phyloP scores from a whole-genome alignment of 2,797 vertebrate species.

The Anguilla marmorata region DNA sequence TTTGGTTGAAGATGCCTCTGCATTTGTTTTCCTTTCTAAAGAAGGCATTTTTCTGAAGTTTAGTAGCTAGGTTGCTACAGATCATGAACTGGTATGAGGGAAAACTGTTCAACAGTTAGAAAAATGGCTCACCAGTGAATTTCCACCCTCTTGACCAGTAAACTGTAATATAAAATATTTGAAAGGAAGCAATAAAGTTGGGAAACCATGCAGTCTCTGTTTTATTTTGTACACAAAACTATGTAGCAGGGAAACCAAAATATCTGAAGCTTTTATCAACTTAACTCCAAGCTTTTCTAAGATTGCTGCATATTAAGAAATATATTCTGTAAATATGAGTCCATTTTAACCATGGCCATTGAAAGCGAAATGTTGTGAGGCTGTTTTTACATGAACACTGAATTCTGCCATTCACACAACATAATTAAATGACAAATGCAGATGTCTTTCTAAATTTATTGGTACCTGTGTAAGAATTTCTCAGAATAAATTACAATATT shows the following conservation, averaged over 20 bases:
- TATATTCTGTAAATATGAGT: not conserved
- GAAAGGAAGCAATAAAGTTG: conserved; percentile 52
- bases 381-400: not conserved
- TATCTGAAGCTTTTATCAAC: not conserved
- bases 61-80: conserved; percentile 58
- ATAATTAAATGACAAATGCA: not conserved
- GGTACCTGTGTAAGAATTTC: not conserved
- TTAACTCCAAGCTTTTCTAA: not conserved
- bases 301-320: not conserved
- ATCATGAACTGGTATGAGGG: conserved; percentile 53
- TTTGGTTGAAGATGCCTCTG: conserved; percentile 49
- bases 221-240: not conserved
- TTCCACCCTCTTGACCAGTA: conserved; percentile 59
- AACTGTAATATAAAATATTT: conserved; percentile 45
- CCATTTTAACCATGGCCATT: not conserved
- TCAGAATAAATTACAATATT: not conserved
- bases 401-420: not conserved
- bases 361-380: not conserved
- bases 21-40: conserved; percentile 61
- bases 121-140: conserved; percentile 52
- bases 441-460: not conserved
- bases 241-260: not conserved
- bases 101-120: conserved; percentile 39
- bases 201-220: conserved; percentile 21
- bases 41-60: conserved; percentile 62